These are phyloP conservation scores for Ectropis grisescens DNA, from an alignment of 1,140 invertebrate genomes.

Conservation along the genomic window DNA sequence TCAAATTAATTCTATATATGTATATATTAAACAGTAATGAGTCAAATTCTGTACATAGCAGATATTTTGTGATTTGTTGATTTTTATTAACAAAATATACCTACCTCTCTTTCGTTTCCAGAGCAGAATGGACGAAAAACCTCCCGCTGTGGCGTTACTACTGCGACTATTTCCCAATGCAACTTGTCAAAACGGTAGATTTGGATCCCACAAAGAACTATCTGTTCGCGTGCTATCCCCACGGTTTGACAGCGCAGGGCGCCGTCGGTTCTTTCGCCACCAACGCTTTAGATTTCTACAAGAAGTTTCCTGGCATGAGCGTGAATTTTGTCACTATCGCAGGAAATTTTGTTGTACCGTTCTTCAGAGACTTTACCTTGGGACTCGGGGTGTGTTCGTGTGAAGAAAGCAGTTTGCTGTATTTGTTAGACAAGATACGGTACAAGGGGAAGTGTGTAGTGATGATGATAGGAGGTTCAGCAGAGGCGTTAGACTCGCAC, in stretches of 20 bases:
- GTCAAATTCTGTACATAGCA: too few species aligned
- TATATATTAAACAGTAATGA: too few species aligned
- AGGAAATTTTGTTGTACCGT: conserved; percentile 86
- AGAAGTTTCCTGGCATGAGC: conserved; percentile 84
- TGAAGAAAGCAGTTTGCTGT: conserved; percentile 66
- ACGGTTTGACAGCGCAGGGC: conserved; percentile 87
- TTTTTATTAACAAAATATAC: neutral
- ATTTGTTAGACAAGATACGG: conserved; percentile 58
- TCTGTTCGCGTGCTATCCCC: conserved; percentile 89
- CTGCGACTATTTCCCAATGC: conserved; percentile 87
- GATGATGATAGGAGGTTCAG: conserved; percentile 86
- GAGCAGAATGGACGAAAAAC: conserved; percentile 74
- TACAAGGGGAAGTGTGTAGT: conserved; percentile 74
- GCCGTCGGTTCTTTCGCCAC: conserved; percentile 85
- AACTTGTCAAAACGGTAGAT: conserved; percentile 85
- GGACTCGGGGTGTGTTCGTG: conserved; percentile 75
- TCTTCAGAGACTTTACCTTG: conserved; percentile 81
- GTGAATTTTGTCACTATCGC: conserved; percentile 81
- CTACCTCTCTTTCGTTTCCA: conserved; percentile 34
- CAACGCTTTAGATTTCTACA: conserved; percentile 78
- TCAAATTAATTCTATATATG: too few species aligned
- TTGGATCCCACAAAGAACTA: conserved; percentile 87
- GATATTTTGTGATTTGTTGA: too few species aligned
- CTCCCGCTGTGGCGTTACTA: conserved; percentile 81
- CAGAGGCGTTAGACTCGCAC: conserved; percentile 81